Percentiles rank a stretch among this genome's conserved stretches.
Conservation (phyloP, 2,113 vertebrate species). For the Noctilio leporinus region DNA sequence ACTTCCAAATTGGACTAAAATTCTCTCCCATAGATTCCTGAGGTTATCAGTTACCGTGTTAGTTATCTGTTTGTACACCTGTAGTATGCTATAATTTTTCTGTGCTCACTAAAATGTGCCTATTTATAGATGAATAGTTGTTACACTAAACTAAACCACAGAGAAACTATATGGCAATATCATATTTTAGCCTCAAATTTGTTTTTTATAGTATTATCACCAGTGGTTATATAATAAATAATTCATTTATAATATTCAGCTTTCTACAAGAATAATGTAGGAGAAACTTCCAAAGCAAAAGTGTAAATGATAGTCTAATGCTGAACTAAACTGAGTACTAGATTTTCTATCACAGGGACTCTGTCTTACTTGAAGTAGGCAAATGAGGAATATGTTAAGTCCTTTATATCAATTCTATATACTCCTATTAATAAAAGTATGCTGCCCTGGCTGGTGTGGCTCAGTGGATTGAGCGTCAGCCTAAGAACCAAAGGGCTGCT, state of each 20-base stretch:
- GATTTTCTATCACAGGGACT: neutral
- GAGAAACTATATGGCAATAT: conserved; percentile 6
- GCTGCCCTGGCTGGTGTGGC: no score
- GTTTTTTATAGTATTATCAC: neutral
- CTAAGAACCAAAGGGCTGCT: no score
- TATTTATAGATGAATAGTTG: conserved; percentile 2
- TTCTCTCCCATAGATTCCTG: neutral
- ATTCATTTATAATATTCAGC: neutral
- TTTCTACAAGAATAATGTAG: neutral
- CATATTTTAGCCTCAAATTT: conserved; percentile 1
- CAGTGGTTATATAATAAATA: neutral
- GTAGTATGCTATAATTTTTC: neutral
- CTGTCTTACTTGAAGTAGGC: neutral
- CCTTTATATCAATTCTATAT: neutral
- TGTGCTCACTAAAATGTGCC: conserved; percentile 32
- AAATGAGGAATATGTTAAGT: neutral
- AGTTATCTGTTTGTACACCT: conserved; percentile 31
- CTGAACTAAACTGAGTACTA: neutral
- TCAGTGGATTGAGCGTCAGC: no score
- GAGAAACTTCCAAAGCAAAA: conserved; percentile 29
- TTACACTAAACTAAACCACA: conserved; percentile 33
- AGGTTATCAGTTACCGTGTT: conserved; percentile 31
- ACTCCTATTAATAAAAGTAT: neutral
- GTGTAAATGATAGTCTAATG: neutral
- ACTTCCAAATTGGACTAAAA: conserved; percentile 31